Conservation (phyloP, 2,888 invertebrate genomes). For the Muschampia plurimacula region DNA sequence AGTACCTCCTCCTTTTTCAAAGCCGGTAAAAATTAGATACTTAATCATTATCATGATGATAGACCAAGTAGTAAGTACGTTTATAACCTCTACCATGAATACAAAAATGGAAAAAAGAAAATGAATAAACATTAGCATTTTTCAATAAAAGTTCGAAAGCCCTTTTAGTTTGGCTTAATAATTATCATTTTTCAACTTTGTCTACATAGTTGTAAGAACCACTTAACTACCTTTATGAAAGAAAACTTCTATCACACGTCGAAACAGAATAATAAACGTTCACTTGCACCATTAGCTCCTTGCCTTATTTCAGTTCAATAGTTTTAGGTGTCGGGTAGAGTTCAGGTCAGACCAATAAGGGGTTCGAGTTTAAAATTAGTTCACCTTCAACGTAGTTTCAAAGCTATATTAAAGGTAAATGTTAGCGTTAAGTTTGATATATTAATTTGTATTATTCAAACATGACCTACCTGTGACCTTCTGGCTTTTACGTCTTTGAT, state of each 20-base stretch:
- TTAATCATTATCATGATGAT: too few relatives aligned
- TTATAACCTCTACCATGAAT: too few relatives aligned
- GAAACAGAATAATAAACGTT: slow-evolving; percentile 23
- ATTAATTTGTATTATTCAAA: slow-evolving; percentile 11
- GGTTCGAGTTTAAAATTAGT: slow-evolving; percentile 34
- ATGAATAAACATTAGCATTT: not conserved
- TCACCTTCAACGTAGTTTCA: slow-evolving; percentile 16
- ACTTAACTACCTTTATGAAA: not conserved
- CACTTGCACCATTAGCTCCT: slow-evolving; percentile 27
- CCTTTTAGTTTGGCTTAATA: not conserved
- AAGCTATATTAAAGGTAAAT: slow-evolving; percentile 16
- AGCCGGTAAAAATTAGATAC: too few relatives aligned
- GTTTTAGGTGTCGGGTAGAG: slow-evolving; percentile 26
- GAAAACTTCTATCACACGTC: slow-evolving; percentile 14
- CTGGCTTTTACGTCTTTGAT: not conserved
- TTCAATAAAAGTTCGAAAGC: not conserved
- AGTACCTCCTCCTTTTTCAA: too few relatives aligned
- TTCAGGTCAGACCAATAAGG: slow-evolving; percentile 31
- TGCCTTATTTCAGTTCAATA: slow-evolving; percentile 30
- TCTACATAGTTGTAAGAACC: not conserved
- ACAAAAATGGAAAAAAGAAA: not conserved
- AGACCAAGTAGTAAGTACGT: too few relatives aligned
- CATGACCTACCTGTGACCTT: not conserved
- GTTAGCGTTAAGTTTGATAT: slow-evolving; percentile 21
- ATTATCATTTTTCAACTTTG: not conserved